Conservation (phyloP, 1,140 invertebrate genomes). For the Sinella curviseta region DNA sequence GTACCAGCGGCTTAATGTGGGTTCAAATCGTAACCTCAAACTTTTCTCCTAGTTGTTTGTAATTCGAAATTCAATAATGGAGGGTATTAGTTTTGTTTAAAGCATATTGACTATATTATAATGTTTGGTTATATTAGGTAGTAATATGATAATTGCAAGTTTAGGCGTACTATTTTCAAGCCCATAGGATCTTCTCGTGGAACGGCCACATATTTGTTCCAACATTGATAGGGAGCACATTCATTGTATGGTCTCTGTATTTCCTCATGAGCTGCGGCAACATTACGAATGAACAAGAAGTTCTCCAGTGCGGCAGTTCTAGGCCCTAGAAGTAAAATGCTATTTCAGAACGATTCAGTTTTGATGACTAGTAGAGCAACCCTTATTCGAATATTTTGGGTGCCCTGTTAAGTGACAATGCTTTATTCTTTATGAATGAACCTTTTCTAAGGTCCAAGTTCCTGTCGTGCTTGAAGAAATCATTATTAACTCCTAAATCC, state of each 20-base stretch:
- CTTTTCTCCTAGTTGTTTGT: constrained; percentile 1
- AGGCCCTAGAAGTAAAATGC: background rate
- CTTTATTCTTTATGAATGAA: constrained; percentile 1
- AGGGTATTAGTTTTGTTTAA: no score
- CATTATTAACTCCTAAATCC: constrained; percentile 34
- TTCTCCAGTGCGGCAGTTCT: background rate
- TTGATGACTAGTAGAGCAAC: no score
- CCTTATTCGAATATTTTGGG: background rate
- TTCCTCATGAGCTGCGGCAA: background rate
- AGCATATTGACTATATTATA: background rate
- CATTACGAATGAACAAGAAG: background rate
- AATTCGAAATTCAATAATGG: background rate
- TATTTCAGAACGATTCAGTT: no score
- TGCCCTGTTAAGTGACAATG: background rate
- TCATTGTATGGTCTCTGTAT: background rate
- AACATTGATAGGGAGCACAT: background rate
- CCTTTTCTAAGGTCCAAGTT: background rate
- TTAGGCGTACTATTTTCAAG: background rate
- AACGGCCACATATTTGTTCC: background rate
- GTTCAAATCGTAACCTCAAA: background rate
- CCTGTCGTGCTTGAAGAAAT: constrained; percentile 17
- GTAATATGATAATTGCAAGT: no score
- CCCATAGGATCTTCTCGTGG: background rate
- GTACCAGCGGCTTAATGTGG: background rate
- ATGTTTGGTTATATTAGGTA: no score